Conservation (phyloP, 2,888 invertebrate genomes). For the Drosophila paucipuncta region DNA sequence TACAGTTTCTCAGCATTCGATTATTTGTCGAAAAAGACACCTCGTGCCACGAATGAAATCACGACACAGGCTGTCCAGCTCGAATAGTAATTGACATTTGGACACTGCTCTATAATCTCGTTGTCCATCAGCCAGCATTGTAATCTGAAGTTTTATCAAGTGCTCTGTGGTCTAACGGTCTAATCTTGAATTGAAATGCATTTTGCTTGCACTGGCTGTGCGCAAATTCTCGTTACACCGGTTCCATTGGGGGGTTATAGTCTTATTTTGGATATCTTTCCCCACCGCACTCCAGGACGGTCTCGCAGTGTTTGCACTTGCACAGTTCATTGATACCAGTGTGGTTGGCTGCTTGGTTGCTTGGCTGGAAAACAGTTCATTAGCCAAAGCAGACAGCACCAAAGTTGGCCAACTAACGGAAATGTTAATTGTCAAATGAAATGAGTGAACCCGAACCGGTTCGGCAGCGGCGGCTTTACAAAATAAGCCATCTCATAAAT, state of each 20-base stretch:
- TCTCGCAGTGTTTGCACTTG: constrained; percentile 37
- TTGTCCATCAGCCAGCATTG: not conserved
- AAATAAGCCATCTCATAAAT: constrained; percentile 78
- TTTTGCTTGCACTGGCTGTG: constrained; percentile 12
- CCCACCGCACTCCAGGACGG: not conserved
- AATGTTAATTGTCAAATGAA: constrained; percentile 81
- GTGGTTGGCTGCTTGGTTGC: constrained; percentile 9
- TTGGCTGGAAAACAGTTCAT: constrained; percentile 64
- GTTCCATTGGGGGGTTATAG: constrained; percentile 42
- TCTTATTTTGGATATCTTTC: constrained; percentile 18
- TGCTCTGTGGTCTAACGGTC: constrained; percentile 17
- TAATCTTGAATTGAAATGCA: constrained; percentile 30
- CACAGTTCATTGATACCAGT: constrained; percentile 68
- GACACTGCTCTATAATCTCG: not conserved
- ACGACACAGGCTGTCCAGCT: not conserved
- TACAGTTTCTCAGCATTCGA: not conserved
- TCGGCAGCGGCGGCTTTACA: constrained; percentile 62
- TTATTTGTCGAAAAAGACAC: not conserved
- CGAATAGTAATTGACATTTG: not conserved
- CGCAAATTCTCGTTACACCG: constrained; percentile 64
- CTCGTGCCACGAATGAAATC: not conserved
- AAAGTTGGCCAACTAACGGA: constrained; percentile 81
- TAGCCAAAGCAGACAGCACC: constrained; percentile 77
- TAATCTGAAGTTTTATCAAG: constrained; percentile 20
- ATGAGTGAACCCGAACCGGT: constrained; percentile 68